Base-by-base conservation (phyloP, 1,140 invertebrate species). In the Bombus sibiricus region DNA sequence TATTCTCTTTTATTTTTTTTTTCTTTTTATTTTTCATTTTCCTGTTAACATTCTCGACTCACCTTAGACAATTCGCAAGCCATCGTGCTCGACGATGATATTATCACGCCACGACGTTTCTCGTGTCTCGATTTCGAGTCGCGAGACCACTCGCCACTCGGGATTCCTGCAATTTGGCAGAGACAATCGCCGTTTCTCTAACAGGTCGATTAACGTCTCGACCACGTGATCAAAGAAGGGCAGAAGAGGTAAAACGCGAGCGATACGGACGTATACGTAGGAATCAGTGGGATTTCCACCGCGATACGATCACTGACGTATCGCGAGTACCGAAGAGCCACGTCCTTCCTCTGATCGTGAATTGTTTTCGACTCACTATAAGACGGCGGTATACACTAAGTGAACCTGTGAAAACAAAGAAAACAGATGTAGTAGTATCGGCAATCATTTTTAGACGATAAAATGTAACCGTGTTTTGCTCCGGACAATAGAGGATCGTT, bases 61-160 rank as follows among this genome's bases (percentile, higher is more conserved):
- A 93, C 92, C 92, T 93, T 90, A 86, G 85, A 90, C 57, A 88
- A 87, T 92, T 88, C 86, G 85, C 90, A 92, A 93, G 91, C 92
- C 92, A 93, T 93, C 89, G 92, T 93, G 92, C 87, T 86, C 43
- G 88, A 79, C 85, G 90, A 91, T 92, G 85, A 91, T 90, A 88
- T 87, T 78, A 86, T 85, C 88, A 87, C 88, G 77, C 88, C 89
- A 88, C 91, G 86, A 91, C 89, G 87, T 91, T 90, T 84, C 89
- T 79, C 82, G 32, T 81, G 87, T 83, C 76, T 71, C 77, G 79
- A 43, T 43, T 59, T 59, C 57, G 64, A 68, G 82, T 37, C 82
- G 74, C 82, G 74, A 62, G 66, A 59, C 10, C 76, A 34, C 47
- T 79, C 76, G 37, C 82, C 47, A 57, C 64, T 43, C 64, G 41